Evolutionary conservation across 1,140 invertebrate species (phyloP).

Genomic region (Bombus huntii): DNA sequence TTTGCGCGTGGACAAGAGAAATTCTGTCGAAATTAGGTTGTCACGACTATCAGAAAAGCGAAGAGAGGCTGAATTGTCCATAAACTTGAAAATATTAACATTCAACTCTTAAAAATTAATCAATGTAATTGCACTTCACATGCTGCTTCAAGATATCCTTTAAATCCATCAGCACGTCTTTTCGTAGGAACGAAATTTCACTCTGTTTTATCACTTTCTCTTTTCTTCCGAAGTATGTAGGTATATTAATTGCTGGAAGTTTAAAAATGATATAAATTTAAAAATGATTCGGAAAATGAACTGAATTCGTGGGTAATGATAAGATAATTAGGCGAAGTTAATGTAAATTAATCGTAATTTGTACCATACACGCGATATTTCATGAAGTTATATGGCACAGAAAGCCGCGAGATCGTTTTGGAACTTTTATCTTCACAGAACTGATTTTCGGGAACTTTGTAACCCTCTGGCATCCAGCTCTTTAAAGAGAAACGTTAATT

Average conservation of each 20-base stretch:
- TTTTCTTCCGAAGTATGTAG: not conserved
- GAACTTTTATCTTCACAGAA: not conserved
- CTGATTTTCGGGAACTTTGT: not conserved
- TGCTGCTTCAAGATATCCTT: not conserved
- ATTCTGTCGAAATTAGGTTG: not conserved
- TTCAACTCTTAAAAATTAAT: constrained; percentile 5
- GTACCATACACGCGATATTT: constrained; percentile 28
- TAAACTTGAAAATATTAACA: not conserved
- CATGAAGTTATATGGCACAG: not conserved
- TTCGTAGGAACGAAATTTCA: not conserved
- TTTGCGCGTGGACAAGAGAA: constrained; percentile 44
- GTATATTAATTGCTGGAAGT: not conserved
- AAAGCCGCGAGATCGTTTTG: not conserved
- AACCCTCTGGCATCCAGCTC: not conserved
- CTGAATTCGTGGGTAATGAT: no score
- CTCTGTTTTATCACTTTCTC: no score
- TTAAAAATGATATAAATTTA: not conserved
- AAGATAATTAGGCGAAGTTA: not conserved
- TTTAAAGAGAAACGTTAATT: not conserved
- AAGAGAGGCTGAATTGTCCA: not conserved
- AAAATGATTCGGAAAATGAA: not conserved
- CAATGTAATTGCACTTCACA: constrained; percentile 13
- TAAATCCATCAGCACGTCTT: not conserved
- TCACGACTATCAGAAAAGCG: no score
- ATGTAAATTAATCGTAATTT: constrained; percentile 35